phyloP scores from a whole-genome alignment of 2,888 invertebrate species.

The Sinohyriopsis cumingii region DNA sequence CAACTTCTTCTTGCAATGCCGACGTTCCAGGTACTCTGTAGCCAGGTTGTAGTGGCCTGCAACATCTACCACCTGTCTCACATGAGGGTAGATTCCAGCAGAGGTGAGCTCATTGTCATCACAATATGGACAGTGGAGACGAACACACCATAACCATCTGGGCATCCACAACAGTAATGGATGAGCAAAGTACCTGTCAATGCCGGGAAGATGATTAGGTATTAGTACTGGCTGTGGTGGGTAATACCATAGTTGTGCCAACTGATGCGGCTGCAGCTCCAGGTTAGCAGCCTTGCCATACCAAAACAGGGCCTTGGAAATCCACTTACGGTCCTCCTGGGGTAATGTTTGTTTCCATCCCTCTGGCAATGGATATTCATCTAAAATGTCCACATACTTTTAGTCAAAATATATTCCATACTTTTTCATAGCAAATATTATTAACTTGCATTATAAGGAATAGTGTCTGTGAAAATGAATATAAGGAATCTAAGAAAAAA shows the following conservation, averaged over 20 bases:
- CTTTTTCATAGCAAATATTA: background rate
- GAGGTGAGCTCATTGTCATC: slow-evolving; percentile 13
- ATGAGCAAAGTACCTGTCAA: slow-evolving; percentile 26
- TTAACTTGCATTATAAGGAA: no score
- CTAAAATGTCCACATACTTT: background rate
- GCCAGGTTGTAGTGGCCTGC: slow-evolving; percentile 25
- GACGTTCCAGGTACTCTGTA: slow-evolving; percentile 27
- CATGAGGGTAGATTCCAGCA: slow-evolving; percentile 21
- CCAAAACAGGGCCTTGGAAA: slow-evolving; percentile 16
- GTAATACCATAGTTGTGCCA: slow-evolving; percentile 17
- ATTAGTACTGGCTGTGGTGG: slow-evolving; percentile 24
- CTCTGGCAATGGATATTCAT: slow-evolving; percentile 4
- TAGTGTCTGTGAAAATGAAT: no score
- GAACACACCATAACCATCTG: slow-evolving; percentile 13
- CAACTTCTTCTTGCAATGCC: slow-evolving; percentile 9
- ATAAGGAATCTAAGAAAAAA: no score
- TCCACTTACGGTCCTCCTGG: slow-evolving; percentile 22
- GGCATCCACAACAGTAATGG: slow-evolving; percentile 32
- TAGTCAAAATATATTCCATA: no score
- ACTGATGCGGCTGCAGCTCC: slow-evolving; percentile 12
- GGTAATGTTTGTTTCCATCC: slow-evolving; percentile 18
- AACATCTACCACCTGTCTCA: slow-evolving; percentile 32
- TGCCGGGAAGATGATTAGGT: slow-evolving; percentile 6
- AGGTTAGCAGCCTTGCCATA: slow-evolving; percentile 4
- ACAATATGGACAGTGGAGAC: slow-evolving; percentile 14